These are phyloP conservation scores for Julus scandinavius DNA, from an alignment of 2,888 invertebrate species.

Conservation along the genomic window DNA sequence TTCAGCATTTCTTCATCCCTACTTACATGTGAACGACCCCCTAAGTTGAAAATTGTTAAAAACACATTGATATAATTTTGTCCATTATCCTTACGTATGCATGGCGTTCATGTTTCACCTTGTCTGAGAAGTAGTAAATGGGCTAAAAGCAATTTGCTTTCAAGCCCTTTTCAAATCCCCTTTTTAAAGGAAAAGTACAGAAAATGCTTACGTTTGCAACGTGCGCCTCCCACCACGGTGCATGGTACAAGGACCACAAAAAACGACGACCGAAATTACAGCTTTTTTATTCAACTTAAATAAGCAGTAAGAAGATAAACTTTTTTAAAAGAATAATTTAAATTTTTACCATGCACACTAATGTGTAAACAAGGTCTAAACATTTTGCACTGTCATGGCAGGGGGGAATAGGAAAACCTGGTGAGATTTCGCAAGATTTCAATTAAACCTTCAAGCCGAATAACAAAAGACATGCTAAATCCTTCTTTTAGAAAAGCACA, in stretches of 20 bases:
- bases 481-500: not conserved
- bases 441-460: conserved; percentile 20
- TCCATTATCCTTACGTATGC: not conserved
- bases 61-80: conserved; percentile 19
- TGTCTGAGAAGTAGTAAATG: not conserved
- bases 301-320: conserved; percentile 21
- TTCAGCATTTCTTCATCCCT: not conserved
- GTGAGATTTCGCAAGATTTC: not conserved
- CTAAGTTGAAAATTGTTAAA: conserved; percentile 1
- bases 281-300: conserved; percentile 3
- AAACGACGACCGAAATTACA: not conserved
- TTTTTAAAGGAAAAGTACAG: not conserved
- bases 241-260: not conserved
- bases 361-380: conserved; percentile 8
- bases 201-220: conserved; percentile 7
- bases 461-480: not conserved
- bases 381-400: not conserved
- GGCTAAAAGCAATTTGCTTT: conserved; percentile 28
- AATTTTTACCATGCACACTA: conserved; percentile 20
- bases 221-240: conserved; percentile 10
- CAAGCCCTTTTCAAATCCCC: conserved; percentile 27
- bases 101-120: not conserved
- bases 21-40: not conserved
- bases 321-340: conserved; percentile 32
- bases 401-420: conserved; percentile 23